Evolutionary conservation across 2,113 vertebrate species (phyloP).

Genomic region (Perognathus longimembris): DNA sequence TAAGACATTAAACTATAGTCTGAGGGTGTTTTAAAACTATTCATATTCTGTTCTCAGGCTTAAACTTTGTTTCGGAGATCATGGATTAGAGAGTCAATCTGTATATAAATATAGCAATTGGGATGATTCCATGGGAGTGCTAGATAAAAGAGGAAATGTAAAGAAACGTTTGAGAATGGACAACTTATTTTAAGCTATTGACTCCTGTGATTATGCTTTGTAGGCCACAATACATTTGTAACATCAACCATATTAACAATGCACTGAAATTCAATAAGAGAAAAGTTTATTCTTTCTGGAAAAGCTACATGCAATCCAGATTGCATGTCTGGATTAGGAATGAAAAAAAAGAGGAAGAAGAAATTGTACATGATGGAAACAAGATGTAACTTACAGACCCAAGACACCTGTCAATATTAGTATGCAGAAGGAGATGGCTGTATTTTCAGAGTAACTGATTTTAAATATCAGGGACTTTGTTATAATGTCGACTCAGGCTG

Average conservation of each 20-base stretch:
- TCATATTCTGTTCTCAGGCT: neutral
- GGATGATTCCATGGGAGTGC: neutral
- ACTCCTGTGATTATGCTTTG: neutral
- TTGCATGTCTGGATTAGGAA: neutral
- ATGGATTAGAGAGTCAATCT: neutral
- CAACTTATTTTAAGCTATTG: neutral
- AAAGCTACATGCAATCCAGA: neutral
- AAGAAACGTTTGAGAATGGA: neutral
- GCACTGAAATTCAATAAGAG: neutral
- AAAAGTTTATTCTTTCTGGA: neutral
- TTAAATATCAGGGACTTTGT: neutral
- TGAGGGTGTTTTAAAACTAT: neutral
- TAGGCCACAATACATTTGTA: neutral
- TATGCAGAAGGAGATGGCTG: neutral
- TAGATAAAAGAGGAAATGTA: neutral
- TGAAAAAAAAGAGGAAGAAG: neutral
- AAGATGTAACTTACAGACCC: neutral
- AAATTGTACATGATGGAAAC: neutral
- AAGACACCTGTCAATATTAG: neutral
- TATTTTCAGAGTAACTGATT: neutral
- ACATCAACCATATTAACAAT: neutral
- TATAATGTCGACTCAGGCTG: neutral
- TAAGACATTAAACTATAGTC: neutral
- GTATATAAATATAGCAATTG: conserved; percentile 22
- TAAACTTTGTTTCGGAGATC: neutral